Evolutionary conservation across 1,140 invertebrate genomes (phyloP).

Genomic region (Neuroterus valhalla): DNA sequence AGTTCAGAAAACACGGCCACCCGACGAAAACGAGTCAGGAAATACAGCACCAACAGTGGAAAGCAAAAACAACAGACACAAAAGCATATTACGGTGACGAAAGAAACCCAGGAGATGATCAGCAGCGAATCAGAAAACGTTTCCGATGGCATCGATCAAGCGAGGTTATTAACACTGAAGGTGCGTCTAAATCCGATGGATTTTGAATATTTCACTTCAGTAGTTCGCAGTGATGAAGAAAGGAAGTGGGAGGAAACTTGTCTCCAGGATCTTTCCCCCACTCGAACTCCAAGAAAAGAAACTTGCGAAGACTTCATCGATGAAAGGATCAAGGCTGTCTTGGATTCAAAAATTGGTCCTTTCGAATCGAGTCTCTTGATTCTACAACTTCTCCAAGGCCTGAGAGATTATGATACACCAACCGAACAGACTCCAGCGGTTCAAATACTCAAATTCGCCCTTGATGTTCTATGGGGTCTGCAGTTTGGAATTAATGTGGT

Average conservation of each 20-base stretch:
- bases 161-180: constrained; percentile 76
- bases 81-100: constrained; percentile 36
- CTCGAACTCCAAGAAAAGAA: constrained; percentile 65
- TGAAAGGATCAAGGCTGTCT: constrained; percentile 74
- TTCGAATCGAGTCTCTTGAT: constrained; percentile 78
- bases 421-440: constrained; percentile 77
- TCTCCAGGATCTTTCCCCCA: constrained; percentile 49
- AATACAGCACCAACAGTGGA: constrained; percentile 36
- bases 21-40: constrained; percentile 39
- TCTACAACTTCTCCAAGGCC: constrained; percentile 77
- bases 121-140: constrained; percentile 76
- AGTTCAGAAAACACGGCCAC: constrained; percentile 31
- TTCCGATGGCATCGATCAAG: constrained; percentile 75
- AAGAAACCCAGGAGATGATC: constrained; percentile 42
- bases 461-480: constrained; percentile 78
- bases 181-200: constrained; percentile 79
- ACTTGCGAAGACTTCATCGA: constrained; percentile 76
- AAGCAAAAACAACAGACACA: constrained; percentile 16
- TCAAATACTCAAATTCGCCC: constrained; percentile 78
- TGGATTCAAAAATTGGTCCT: constrained; percentile 75
- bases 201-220: constrained; percentile 80
- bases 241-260: constrained; percentile 50
- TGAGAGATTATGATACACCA: constrained; percentile 77
- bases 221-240: constrained; percentile 77
- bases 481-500: constrained; percentile 75